phyloP scores from a whole-genome alignment of 2,797 vertebrate genomes.

The Clarias platycephalus region DNA sequence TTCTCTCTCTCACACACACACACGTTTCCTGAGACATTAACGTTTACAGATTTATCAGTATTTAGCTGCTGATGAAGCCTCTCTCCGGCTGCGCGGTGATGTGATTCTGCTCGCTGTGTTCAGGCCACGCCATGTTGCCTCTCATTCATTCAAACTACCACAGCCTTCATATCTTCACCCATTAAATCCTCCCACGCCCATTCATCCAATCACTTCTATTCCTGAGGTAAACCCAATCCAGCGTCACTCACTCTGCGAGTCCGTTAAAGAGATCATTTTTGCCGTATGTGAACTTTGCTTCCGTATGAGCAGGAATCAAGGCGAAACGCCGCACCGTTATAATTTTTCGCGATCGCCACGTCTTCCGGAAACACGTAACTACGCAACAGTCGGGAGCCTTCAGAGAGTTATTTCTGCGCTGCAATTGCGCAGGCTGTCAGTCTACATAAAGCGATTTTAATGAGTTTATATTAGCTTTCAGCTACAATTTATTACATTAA shows the following conservation, averaged over 20 bases:
- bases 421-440: neutral
- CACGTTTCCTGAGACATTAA: no score
- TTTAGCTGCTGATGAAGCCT: neutral
- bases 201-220: neutral
- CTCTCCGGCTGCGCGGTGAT: neutral
- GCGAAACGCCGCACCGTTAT: constrained; percentile 62
- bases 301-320: constrained; percentile 36
- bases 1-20: neutral
- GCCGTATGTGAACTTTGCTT: neutral
- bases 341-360: constrained; percentile 81
- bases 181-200: neutral
- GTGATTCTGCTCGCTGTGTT: neutral
- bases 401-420: neutral
- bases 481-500: rapidly evolving
- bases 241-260: constrained; percentile 89
- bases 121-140: constrained; percentile 33
- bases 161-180: constrained; percentile 43
- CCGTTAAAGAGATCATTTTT: constrained; percentile 91
- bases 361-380: constrained; percentile 84
- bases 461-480: neutral
- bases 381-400: constrained; percentile 12
- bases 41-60: neutral
- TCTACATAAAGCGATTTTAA: neutral
- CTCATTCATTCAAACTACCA: constrained; percentile 46
- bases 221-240: constrained; percentile 57